Percentiles rank a stretch among this genome's conserved stretches.
Conservation (phyloP, 2,113 vertebrate species). For the Lophius piscatorius region DNA sequence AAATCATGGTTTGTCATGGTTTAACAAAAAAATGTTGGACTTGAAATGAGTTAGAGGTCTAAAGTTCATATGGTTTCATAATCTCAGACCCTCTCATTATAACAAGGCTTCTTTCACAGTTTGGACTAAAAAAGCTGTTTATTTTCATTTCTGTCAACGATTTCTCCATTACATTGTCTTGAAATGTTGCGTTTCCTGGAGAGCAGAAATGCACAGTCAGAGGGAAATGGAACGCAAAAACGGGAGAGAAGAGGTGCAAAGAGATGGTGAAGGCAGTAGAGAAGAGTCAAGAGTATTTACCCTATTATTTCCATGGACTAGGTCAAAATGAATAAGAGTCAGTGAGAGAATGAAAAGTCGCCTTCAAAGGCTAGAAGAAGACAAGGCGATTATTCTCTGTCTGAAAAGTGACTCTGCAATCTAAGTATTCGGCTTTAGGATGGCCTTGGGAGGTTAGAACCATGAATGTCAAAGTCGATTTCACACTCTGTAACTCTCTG, state of each 20-base stretch:
- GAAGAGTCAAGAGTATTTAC: conserved; percentile 41
- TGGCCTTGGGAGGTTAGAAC: conserved; percentile 71
- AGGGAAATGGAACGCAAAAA: not conserved
- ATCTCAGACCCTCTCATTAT: too few species aligned
- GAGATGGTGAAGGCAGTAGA: conserved; percentile 23
- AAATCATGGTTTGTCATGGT: too few species aligned
- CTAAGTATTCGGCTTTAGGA: conserved; percentile 66
- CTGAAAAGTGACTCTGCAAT: conserved; percentile 66
- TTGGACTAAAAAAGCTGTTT: too few species aligned
- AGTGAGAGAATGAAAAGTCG: conserved; percentile 64
- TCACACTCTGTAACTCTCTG: conserved; percentile 68
- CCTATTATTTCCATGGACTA: conserved; percentile 59
- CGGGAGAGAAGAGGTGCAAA: not conserved
- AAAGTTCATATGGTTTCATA: too few species aligned
- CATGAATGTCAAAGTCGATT: conserved; percentile 78
- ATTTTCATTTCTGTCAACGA: too few species aligned
- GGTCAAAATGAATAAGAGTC: conserved; percentile 68
- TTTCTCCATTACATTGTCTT: not conserved
- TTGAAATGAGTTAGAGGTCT: too few species aligned
- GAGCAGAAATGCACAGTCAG: not conserved
- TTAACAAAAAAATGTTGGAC: too few species aligned
- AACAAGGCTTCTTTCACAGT: too few species aligned
- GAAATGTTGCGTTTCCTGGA: conserved; percentile 1
- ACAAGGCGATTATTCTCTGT: conserved; percentile 68
- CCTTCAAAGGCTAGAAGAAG: conserved; percentile 60